These are phyloP conservation scores for Nomada ferruginata DNA, from an alignment of 2,888 invertebrate species.

Conservation along the genomic window DNA sequence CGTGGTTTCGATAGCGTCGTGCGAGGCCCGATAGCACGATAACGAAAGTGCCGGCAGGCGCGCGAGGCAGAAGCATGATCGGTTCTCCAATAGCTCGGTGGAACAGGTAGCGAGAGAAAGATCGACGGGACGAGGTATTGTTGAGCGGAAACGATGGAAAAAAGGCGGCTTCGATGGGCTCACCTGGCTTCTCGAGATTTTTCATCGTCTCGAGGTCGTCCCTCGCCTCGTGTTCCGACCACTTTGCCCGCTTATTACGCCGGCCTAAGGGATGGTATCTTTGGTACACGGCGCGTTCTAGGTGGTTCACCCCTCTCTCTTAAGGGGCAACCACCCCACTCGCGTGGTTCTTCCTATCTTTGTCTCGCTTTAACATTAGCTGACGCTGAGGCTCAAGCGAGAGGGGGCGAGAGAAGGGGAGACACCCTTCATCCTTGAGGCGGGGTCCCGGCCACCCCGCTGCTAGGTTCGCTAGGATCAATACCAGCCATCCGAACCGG, in stretches of 20 bases:
- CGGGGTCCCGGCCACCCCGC: slow-evolving; percentile 79
- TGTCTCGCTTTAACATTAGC: slow-evolving; percentile 51
- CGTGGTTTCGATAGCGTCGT: not conserved
- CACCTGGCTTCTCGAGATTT: slow-evolving; percentile 54
- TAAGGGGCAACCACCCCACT: slow-evolving; percentile 75
- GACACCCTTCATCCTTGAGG: slow-evolving; percentile 74
- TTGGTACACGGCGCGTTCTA: slow-evolving; percentile 75
- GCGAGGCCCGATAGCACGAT: not conserved
- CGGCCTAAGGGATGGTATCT: slow-evolving; percentile 76
- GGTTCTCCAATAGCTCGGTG: slow-evolving; percentile 47
- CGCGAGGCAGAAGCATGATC: slow-evolving; percentile 2
- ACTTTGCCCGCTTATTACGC: slow-evolving; percentile 56
- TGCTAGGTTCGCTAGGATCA: slow-evolving; percentile 82
- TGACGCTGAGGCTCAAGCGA: slow-evolving; percentile 53
- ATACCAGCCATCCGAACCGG: slow-evolving; percentile 82
- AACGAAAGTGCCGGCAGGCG: not conserved
- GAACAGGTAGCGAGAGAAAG: not conserved
- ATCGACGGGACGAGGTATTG: slow-evolving; percentile 17
- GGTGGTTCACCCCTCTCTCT: slow-evolving; percentile 75
- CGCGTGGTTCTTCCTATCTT: slow-evolving; percentile 69
- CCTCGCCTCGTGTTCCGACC: slow-evolving; percentile 47
- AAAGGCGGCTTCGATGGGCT: slow-evolving; percentile 19
- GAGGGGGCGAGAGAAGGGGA: slow-evolving; percentile 68
- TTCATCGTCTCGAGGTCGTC: slow-evolving; percentile 23
- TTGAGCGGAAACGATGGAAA: slow-evolving; percentile 10